These are phyloP conservation scores for Ciconia boyciana DNA, from an alignment of 2,113 vertebrate species.

Conservation along the genomic window DNA sequence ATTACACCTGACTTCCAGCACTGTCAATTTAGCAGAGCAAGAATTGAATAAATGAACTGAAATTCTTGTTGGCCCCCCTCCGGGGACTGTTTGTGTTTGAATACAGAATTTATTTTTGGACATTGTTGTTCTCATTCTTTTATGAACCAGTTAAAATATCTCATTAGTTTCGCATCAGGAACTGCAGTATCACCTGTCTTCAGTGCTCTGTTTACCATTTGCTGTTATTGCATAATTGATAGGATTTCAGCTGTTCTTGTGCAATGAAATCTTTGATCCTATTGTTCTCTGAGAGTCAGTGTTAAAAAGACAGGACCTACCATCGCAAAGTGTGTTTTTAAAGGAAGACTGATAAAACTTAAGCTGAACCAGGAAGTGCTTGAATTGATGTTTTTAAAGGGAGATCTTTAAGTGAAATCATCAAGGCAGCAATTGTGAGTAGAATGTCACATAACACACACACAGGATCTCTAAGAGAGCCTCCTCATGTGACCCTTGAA, in stretches of 20 bases:
- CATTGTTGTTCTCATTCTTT: not conserved
- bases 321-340: not conserved
- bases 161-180: not conserved
- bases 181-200: not conserved
- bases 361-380: not conserved
- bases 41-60: not conserved
- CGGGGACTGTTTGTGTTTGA: not conserved
- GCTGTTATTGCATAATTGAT: not conserved
- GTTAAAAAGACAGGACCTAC: not conserved
- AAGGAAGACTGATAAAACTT: not conserved
- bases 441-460: not conserved
- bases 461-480: not conserved
- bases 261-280: not conserved
- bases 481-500: not conserved
- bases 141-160: not conserved
- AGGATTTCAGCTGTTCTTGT: not conserved
- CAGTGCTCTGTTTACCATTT: not conserved
- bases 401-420: not conserved
- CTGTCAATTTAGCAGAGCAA: not conserved
- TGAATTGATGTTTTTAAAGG: not conserved
- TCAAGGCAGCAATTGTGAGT: not conserved
- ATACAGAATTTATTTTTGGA: not conserved
- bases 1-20: not conserved
- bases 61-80: not conserved
- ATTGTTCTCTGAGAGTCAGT: not conserved